Conservation (phyloP, 2,888 invertebrate genomes). For the Furcula furcula region DNA sequence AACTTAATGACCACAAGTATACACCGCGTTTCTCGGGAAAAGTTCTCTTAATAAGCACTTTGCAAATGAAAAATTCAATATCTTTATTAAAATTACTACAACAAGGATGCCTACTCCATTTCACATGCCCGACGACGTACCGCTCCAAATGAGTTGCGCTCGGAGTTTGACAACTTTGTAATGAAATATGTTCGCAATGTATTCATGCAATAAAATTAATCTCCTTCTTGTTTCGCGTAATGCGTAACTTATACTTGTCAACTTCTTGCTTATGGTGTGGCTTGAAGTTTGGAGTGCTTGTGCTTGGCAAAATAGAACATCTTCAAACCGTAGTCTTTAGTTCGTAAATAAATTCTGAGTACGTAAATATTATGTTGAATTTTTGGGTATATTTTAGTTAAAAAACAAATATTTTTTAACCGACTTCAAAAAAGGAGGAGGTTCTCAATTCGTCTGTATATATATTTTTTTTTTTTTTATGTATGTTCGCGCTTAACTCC, state of each 20-base stretch:
- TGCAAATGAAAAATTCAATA: conserved; percentile 12
- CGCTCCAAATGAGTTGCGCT: conserved; percentile 18
- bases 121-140: conserved; percentile 10
- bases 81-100: conserved; percentile 16
- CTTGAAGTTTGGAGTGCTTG: background rate
- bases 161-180: conserved; percentile 20
- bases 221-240: conserved; percentile 3
- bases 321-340: background rate
- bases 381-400: too few species aligned
- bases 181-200: conserved; percentile 17
- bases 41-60: background rate
- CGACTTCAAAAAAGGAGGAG: too few species aligned
- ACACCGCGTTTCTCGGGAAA: background rate
- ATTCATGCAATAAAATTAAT: conserved; percentile 10
- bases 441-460: too few species aligned
- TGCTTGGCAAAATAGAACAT: too few species aligned
- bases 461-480: too few species aligned
- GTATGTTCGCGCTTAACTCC: too few species aligned
- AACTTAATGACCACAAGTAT: too few species aligned
- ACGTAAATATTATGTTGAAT: too few species aligned
- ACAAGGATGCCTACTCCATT: conserved; percentile 17
- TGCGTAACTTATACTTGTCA: background rate
- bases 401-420: too few species aligned
- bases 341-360: too few species aligned
- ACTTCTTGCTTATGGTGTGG: background rate